Evolutionary conservation across 2,888 invertebrate genomes (phyloP), one percentile per base, ranked within the genome.

Genomic region (Keiferia lycopersicella): DNA sequence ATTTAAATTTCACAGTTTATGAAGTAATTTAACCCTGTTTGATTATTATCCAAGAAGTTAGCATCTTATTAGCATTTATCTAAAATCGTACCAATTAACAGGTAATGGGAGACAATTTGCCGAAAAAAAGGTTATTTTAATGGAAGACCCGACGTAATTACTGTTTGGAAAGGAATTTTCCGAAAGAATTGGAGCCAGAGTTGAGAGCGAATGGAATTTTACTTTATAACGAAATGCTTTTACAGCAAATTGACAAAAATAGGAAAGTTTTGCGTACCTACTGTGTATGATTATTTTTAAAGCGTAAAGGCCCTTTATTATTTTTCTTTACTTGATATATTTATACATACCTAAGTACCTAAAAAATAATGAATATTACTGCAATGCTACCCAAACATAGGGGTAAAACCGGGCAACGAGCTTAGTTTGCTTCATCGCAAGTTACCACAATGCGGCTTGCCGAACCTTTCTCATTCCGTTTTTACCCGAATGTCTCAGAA

Each of bases 381-480:
- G 3, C 6, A 26, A 26, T 26, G 6, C 26, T 20, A 20, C 7
- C 50, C 10, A 11, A 20, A 11, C 22, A 34, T 50, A 61, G 16
- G 34, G 34, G 34, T 10, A 34, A 34, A 34, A 34, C 2, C 10
- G n/a, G 48, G n/a, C n/a, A n/a, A 16, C 16, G 48, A 74, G 73
- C 68, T 73, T 65, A 68, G 69, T 71, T 69, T 78, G 80, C 79
- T 80, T 79, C 81, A 79, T 81, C 79, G 77, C 82, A 86, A 87
- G 80, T 87, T 85, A 76, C 34, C 57, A 57, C 57, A 57, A 38
- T 57, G 20, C 57, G 39, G 38, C 41, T 4, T 83, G 82, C 4
- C 34, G 79, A 88, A 86, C 87, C 88, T 90, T 87, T 89, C 87
- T 89, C 89, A 90, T 90, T 85, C 82, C 82, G 90, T 90, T 90